These are phyloP conservation scores for Hyles vespertilio DNA, from an alignment of 1,140 invertebrate genomes.

Conservation along the genomic window DNA sequence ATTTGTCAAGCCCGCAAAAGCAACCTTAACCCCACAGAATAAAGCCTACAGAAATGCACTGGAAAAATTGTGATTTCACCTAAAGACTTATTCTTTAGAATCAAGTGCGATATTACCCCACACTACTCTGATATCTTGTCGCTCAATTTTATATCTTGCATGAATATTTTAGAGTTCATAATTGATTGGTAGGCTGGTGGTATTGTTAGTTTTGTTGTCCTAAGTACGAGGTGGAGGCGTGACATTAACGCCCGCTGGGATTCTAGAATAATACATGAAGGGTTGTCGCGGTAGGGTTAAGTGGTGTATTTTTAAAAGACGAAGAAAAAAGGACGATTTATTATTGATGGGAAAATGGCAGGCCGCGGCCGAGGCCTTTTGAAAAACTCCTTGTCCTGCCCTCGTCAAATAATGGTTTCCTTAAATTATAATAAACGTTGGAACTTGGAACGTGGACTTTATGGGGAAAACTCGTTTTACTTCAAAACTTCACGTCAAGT, in stretches of 20 bases:
- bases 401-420: constrained; percentile 2
- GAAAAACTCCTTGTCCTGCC: not conserved
- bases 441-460: not conserved
- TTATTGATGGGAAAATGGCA: constrained; percentile 60
- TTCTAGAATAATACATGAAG: constrained; percentile 67
- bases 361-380: constrained; percentile 16
- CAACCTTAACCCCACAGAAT: constrained; percentile 28
- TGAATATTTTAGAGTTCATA: constrained; percentile 22
- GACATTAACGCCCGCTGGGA: constrained; percentile 66
- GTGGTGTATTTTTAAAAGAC: constrained; percentile 47
- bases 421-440: not conserved
- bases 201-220: constrained; percentile 51
- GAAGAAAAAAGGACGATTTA: constrained; percentile 34
- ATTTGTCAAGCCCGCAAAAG: constrained; percentile 13
- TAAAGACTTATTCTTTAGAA: constrained; percentile 62
- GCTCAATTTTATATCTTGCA: constrained; percentile 16
- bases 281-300: constrained; percentile 65
- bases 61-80: constrained; percentile 33
- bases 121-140: constrained; percentile 25
- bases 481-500: not conserved
- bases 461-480: no score
- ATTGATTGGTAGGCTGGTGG: constrained; percentile 13
- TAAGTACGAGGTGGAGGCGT: constrained; percentile 62
- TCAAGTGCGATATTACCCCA: constrained; percentile 55
- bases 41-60: constrained; percentile 12